These are phyloP conservation scores for Empis livida DNA, from an alignment of 2,888 invertebrate species.

Conservation along the genomic window DNA sequence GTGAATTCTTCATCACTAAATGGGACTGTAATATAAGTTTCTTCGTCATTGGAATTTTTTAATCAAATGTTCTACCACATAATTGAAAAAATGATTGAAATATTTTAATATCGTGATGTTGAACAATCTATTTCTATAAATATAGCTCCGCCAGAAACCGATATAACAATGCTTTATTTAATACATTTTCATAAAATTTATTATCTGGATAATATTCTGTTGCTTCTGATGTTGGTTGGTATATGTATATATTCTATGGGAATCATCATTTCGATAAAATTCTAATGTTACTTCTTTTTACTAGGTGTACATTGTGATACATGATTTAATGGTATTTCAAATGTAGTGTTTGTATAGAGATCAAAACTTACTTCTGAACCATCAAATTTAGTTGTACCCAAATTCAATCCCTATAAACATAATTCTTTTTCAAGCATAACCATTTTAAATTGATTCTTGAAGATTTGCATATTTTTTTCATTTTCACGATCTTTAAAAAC, in stretches of 20 bases:
- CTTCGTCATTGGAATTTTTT: slow-evolving; percentile 98
- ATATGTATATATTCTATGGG: slow-evolving; percentile 98
- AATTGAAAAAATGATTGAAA: slow-evolving; percentile 82
- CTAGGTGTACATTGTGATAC: slow-evolving; percentile 93
- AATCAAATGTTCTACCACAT: slow-evolving; percentile 98
- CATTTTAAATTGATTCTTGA: slow-evolving; percentile 66
- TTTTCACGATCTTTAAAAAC: slow-evolving; percentile 90
- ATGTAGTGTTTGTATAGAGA: slow-evolving; percentile 69
- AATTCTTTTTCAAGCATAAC: slow-evolving; percentile 85
- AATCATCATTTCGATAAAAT: slow-evolving; percentile 98
- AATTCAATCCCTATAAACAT: slow-evolving; percentile 97
- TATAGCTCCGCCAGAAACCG: slow-evolving; percentile 92
- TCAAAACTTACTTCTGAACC: slow-evolving; percentile 79
- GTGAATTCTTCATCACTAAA: slow-evolving; percentile 84
- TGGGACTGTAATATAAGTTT: slow-evolving; percentile 79
- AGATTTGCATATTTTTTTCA: slow-evolving; percentile 80
- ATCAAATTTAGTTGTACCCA: slow-evolving; percentile 91
- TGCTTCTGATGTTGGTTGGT: slow-evolving; percentile 77
- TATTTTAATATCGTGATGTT: slow-evolving; percentile 91
- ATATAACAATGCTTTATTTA: slow-evolving; percentile 95
- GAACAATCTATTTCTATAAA: slow-evolving; percentile 95
- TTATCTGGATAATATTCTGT: slow-evolving; percentile 87
- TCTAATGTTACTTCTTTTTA: slow-evolving; percentile 98
- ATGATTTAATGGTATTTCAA: slow-evolving; percentile 91
- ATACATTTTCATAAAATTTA: slow-evolving; percentile 92